A percentile compares a stretch with the other conserved stretches of the same genome.
Conservation (phyloP, 2,797 vertebrate species). For the Oreochromis grahami region DNA sequence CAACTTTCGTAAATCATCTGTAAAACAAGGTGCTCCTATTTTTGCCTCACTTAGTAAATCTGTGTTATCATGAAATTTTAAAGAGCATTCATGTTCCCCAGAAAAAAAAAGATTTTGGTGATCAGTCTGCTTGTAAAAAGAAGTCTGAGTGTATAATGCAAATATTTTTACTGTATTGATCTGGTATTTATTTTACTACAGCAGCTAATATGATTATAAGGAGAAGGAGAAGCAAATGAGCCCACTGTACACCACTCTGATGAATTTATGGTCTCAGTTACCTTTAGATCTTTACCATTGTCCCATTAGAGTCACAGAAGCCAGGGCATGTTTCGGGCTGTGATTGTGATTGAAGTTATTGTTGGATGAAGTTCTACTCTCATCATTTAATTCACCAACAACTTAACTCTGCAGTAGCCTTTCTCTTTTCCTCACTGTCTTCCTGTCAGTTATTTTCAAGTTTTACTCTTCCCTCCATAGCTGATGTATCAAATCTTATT, state of each 20-base stretch:
- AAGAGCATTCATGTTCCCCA: not conserved
- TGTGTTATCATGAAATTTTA: not conserved
- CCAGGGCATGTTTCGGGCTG: not conserved
- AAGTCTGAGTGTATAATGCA: not conserved
- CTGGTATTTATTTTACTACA: not conserved
- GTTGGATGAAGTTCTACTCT: too few species aligned
- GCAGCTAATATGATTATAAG: not conserved
- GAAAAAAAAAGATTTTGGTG: not conserved
- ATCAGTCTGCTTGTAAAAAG: not conserved
- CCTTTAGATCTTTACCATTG: not conserved
- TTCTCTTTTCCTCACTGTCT: too few species aligned
- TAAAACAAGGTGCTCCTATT: not conserved
- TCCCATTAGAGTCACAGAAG: not conserved
- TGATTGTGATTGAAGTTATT: not conserved
- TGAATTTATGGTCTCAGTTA: not conserved
- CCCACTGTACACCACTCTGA: not conserved
- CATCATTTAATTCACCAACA: too few species aligned
- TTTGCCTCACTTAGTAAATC: not conserved
- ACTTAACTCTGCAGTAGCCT: too few species aligned
- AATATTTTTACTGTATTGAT: not conserved
- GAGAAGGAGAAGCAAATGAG: not conserved
- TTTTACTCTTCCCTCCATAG: too few species aligned
- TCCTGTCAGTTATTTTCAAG: too few species aligned
- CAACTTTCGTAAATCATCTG: not conserved
- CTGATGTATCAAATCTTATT: too few species aligned